Evolutionary conservation across 2,888 invertebrate species (phyloP).

Genomic region (Falcaria lacertinaria): DNA sequence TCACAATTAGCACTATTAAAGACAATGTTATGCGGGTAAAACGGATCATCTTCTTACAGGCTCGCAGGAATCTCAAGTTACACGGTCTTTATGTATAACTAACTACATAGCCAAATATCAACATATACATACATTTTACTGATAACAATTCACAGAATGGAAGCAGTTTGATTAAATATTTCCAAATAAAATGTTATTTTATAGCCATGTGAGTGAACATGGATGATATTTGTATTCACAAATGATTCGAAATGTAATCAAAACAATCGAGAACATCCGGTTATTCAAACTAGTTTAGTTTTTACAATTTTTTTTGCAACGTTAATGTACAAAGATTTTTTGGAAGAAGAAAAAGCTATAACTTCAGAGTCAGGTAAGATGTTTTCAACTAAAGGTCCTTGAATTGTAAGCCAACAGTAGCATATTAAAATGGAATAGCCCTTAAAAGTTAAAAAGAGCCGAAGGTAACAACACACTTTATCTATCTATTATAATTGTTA

Average conservation of each 20-base stretch:
- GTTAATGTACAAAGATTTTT: too few species aligned
- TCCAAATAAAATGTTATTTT: too few species aligned
- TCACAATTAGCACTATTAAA: too few species aligned
- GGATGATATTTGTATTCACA: too few species aligned
- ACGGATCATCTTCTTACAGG: neutral
- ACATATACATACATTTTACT: neutral
- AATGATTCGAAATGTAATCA: too few species aligned
- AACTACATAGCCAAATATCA: neutral
- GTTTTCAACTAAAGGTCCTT: neutral
- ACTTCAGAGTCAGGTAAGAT: neutral
- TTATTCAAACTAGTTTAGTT: too few species aligned
- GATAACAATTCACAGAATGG: too few species aligned
- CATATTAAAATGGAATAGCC: slow-evolving; percentile 29
- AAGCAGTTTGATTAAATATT: too few species aligned
- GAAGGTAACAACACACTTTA: slow-evolving; percentile 43
- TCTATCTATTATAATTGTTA: slow-evolving; percentile 39
- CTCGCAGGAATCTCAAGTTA: slow-evolving; percentile 7
- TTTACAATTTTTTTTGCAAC: too few species aligned
- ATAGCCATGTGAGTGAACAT: too few species aligned
- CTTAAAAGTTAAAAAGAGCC: slow-evolving; percentile 25
- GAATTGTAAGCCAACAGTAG: slow-evolving; percentile 21
- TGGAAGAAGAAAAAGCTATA: neutral
- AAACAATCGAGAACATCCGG: too few species aligned
- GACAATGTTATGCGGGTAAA: neutral
- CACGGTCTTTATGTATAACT: neutral